Percentiles rank a stretch among this genome's conserved stretches.
Conservation (phyloP, 2,797 vertebrate species). For the Sus cebifrons region DNA sequence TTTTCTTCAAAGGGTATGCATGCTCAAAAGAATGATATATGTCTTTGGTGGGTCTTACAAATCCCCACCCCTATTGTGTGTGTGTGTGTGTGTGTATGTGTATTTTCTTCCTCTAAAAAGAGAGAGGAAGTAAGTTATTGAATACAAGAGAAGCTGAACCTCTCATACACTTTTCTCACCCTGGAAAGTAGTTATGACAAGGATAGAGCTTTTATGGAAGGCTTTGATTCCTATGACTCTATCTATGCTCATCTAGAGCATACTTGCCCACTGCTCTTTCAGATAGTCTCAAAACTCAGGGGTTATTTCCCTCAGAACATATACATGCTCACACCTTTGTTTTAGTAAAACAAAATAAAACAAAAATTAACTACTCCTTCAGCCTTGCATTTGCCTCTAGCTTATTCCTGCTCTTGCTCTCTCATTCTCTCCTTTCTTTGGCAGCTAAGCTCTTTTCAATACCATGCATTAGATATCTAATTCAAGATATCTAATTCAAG, state of each 20-base stretch:
- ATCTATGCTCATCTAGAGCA: not conserved
- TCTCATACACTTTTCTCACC: not conserved
- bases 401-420: not conserved
- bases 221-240: not conserved
- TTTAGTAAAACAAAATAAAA: not conserved
- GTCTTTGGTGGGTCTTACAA: not conserved
- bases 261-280: not conserved
- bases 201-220: not conserved
- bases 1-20: not conserved
- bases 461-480: not conserved
- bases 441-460: not conserved
- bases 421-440: not conserved
- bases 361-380: not conserved
- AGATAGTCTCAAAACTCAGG: not conserved
- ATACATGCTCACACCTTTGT: not conserved
- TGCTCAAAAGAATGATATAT: not conserved
- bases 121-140: not conserved
- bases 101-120: not conserved
- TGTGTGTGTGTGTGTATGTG: not conserved
- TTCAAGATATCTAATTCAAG: too few relatives aligned
- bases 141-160: not conserved
- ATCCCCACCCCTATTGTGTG: not conserved
- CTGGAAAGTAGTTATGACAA: not conserved
- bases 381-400: not conserved
- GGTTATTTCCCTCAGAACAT: not conserved